A percentile compares a stretch with the other conserved stretches of the same genome.
These are phyloP conservation scores for Neuroscelio doddi DNA, from an alignment of 2,888 invertebrate species.

Conservation along the genomic window DNA sequence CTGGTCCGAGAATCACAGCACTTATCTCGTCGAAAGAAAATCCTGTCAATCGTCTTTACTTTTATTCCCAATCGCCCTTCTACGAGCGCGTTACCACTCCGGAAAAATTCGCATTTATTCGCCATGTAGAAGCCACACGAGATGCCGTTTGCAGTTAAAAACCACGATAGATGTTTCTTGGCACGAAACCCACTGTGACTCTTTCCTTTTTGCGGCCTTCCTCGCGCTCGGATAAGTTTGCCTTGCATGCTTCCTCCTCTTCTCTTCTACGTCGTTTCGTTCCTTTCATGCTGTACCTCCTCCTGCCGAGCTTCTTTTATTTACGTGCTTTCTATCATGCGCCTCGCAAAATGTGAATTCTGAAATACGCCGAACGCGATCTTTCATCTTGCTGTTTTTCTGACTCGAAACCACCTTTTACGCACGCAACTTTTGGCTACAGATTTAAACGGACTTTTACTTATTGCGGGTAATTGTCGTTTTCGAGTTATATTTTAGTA, in stretches of 20 bases:
- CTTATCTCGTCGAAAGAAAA: slow-evolving; percentile 27
- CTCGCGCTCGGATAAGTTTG: slow-evolving; percentile 54
- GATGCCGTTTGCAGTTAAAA: slow-evolving; percentile 34
- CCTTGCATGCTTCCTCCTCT: too few relatives aligned
- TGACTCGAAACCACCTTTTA: too few relatives aligned
- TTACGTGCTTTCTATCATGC: slow-evolving; percentile 46
- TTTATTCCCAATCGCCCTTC: too few relatives aligned
- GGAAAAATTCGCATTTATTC: slow-evolving; percentile 45
- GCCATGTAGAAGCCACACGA: slow-evolving; percentile 33
- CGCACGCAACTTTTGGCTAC: too few relatives aligned
- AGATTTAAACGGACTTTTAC: too few relatives aligned
- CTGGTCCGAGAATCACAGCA: slow-evolving; percentile 6
- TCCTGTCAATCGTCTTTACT: slow-evolving; percentile 45
- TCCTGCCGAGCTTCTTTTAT: slow-evolving; percentile 37
- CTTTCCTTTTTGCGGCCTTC: slow-evolving; percentile 52
- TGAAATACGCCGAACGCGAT: slow-evolving; percentile 23
- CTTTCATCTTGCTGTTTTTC: too few relatives aligned
- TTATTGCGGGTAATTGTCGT: too few relatives aligned
- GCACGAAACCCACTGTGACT: slow-evolving; percentile 35
- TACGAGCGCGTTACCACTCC: slow-evolving; percentile 22
- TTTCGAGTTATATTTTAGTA: too few relatives aligned
- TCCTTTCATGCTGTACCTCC: slow-evolving; percentile 20
- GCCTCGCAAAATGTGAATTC: slow-evolving; percentile 30
- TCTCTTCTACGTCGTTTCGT: slow-evolving; percentile 37
- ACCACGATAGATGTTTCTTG: slow-evolving; percentile 53